Evolutionary conservation across 2,797 vertebrate species (phyloP).

Genomic region (Neopelma chrysocephalum): DNA sequence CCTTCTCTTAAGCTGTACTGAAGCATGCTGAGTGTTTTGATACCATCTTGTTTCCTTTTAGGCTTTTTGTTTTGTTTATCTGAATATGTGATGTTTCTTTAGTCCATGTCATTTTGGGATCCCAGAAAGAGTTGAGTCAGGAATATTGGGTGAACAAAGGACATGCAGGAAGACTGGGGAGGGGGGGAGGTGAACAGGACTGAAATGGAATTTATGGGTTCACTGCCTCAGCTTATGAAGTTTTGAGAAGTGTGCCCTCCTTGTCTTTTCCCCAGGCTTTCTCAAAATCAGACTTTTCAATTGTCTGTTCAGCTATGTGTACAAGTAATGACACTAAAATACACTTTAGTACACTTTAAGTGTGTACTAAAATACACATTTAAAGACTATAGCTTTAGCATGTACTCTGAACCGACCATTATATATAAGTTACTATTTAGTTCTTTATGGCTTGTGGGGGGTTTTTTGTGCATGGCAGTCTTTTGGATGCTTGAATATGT

Average conservation of each 20-base stretch:
- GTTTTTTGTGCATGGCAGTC: background rate
- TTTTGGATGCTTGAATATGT: background rate
- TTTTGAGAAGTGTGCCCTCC: background rate
- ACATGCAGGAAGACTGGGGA: background rate
- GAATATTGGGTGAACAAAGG: background rate
- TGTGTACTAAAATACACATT: background rate
- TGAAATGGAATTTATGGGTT: background rate
- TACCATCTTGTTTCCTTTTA: background rate
- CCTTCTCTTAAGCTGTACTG: background rate
- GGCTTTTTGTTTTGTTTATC: background rate
- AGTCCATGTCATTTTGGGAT: background rate
- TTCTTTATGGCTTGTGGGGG: background rate
- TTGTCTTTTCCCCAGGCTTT: background rate
- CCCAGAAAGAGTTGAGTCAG: background rate
- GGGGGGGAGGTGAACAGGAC: fast-evolving
- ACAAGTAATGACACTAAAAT: background rate
- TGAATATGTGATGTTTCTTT: background rate
- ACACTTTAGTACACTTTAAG: too few species aligned
- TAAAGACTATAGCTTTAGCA: background rate
- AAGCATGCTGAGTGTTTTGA: background rate
- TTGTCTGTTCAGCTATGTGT: background rate
- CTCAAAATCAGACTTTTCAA: background rate
- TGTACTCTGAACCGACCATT: background rate
- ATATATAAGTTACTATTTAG: background rate
- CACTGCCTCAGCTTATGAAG: background rate